These are phyloP conservation scores for Poeciliopsis turneri DNA, from an alignment of 2,797 vertebrate species.

Conservation along the genomic window DNA sequence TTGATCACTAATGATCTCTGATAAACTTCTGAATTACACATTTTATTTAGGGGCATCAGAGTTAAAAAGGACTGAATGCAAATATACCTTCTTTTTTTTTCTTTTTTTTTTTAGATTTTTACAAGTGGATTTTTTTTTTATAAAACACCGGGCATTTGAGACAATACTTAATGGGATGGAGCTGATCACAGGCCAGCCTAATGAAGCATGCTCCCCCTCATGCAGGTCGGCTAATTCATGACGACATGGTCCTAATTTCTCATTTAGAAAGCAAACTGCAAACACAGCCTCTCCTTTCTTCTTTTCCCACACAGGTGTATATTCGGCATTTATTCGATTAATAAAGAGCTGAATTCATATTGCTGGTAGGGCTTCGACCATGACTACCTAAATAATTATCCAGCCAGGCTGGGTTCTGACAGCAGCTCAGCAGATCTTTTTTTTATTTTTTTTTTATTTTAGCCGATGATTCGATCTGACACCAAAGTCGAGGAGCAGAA, in stretches of 20 bases:
- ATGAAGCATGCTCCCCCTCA: background rate
- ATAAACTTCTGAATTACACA: background rate
- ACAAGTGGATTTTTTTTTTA: background rate
- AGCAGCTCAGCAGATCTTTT: slow-evolving; percentile 21
- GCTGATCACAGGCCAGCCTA: background rate
- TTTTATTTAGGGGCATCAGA: background rate
- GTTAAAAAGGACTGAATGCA: background rate
- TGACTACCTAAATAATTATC: slow-evolving; percentile 30
- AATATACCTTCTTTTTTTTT: background rate
- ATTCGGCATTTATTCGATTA: background rate
- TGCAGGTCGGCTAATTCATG: background rate
- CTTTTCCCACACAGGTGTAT: background rate
- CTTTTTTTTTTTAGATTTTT: background rate
- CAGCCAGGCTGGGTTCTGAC: slow-evolving; percentile 33
- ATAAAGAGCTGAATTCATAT: background rate
- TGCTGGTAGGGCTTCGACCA: background rate
- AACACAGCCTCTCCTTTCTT: background rate
- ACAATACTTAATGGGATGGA: background rate
- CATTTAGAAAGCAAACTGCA: background rate
- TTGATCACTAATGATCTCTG: background rate
- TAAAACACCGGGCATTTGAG: background rate
- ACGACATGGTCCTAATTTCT: background rate
- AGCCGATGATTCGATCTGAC: slow-evolving; percentile 49
- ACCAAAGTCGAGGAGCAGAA: slow-evolving; percentile 30
- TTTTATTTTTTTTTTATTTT: background rate